Base-by-base conservation (phyloP, 2,888 invertebrate species). In the Reticulitermes lucifugus region DNA sequence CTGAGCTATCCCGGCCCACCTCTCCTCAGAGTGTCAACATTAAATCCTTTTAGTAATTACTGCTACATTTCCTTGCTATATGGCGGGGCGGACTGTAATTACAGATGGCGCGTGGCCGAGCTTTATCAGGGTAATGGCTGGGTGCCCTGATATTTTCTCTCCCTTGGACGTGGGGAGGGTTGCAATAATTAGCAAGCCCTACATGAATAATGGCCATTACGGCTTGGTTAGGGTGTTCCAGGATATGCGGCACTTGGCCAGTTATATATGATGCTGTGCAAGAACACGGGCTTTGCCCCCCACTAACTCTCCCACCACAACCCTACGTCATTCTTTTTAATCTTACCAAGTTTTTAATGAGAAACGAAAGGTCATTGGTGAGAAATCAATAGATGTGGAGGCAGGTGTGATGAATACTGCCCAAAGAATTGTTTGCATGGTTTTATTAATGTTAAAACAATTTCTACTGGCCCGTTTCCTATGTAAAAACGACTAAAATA, bases 31-130 rank as follows among this genome's bases (percentile, higher is more conserved):
- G 83, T 83, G 85, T 85, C 79, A 83, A 77, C 85, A 77, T 83
- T 85, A 85, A 85, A 85, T 83, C 85, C 83, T 83, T 85, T 85
- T 77, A 79, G 85, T 85, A 85, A 85, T 85, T 85, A 85, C 85
- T 71, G 71, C 81, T 46, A 70, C 81, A 81, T 81, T 81, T 81
- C 81, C 81, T 41, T 46, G 46, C 55, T 29, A 25, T 18, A 25
- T 59, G 70, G 55, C 55, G 4, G 29, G 59, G 59, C 79, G 41
- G 35, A 7, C 14, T 51, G 65, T 81, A 81, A 81, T 81, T 81
- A 81, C 65, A 81, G 43, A 81, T 81, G 81, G 65, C 81, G 81
- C 81, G 81, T 81, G 81, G 81, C 70, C 81, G 81, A 81, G 81
- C 81, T 81, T 81, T 81, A 70, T 81, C 81, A 70, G 41, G 43